Percentiles rank a stretch among this genome's conserved stretches.
These are phyloP conservation scores for Salticus scenicus DNA, from an alignment of 2,888 invertebrate species.

Conservation along the genomic window DNA sequence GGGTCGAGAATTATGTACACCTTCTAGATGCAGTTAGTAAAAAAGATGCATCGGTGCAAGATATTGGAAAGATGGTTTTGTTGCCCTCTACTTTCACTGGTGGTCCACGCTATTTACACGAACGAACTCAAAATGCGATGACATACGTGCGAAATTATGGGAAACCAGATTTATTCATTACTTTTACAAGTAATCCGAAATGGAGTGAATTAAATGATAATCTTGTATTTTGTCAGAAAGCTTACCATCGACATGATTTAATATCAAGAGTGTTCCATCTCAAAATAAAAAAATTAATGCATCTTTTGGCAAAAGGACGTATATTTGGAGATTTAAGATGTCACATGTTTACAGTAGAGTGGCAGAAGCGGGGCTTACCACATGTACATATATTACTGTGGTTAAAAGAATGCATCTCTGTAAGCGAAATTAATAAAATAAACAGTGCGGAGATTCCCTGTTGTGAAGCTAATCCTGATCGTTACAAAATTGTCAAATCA, in stretches of 20 bases:
- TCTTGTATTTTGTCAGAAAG: background rate
- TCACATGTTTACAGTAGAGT: background rate
- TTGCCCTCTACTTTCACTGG: background rate
- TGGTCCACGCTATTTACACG: background rate
- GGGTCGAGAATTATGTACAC: no score
- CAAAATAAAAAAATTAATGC: background rate
- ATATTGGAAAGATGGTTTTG: background rate
- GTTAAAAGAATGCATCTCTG: background rate
- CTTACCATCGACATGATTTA: background rate
- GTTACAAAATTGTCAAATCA: background rate
- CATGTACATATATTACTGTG: background rate
- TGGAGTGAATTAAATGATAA: constrained; percentile 9
- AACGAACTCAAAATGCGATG: background rate
- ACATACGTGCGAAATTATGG: constrained; percentile 1
- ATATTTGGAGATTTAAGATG: background rate
- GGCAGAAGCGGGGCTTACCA: background rate
- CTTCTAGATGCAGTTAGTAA: no score
- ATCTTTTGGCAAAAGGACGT: background rate
- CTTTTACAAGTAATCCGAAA: background rate
- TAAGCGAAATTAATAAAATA: background rate
- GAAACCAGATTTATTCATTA: constrained; percentile 7
- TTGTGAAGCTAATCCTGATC: background rate
- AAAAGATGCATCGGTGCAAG: background rate
- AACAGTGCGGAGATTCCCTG: background rate
- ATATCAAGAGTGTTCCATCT: background rate